Evolutionary conservation across 2,797 vertebrate genomes (phyloP).

Genomic region (Hypotaenidia okinawae): DNA sequence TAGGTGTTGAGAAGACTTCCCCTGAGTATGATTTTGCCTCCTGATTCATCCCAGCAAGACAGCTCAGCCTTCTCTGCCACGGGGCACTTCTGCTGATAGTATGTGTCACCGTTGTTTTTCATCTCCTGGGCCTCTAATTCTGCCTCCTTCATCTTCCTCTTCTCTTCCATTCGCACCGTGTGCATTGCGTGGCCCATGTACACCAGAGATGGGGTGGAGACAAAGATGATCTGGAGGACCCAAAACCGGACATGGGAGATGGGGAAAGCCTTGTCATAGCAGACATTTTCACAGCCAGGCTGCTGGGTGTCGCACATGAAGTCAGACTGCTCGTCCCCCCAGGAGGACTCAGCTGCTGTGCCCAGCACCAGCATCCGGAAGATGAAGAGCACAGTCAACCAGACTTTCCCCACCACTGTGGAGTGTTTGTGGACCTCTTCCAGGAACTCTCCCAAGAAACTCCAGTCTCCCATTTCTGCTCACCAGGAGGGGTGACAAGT

Average conservation of each 20-base stretch:
- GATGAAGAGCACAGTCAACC: slow-evolving; percentile 96
- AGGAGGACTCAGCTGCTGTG: slow-evolving; percentile 95
- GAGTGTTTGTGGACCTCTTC: slow-evolving; percentile 98
- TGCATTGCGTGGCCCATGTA: slow-evolving; percentile 98
- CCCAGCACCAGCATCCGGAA: slow-evolving; percentile 97
- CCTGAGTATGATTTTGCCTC: slow-evolving; percentile 81
- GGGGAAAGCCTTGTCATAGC: slow-evolving; percentile 96
- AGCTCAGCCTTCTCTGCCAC: slow-evolving; percentile 72
- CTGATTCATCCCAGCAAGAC: slow-evolving; percentile 72
- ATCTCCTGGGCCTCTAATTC: slow-evolving; percentile 71
- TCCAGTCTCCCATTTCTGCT: slow-evolving; percentile 96
- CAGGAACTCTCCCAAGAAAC: slow-evolving; percentile 94
- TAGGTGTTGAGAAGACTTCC: slow-evolving; percentile 92
- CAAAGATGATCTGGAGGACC: slow-evolving; percentile 98
- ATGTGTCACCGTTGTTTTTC: background rate
- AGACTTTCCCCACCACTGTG: slow-evolving; percentile 96
- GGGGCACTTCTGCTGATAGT: slow-evolving; percentile 80
- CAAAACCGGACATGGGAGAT: slow-evolving; percentile 97
- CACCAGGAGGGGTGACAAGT: background rate
- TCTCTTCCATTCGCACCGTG: slow-evolving; percentile 90
- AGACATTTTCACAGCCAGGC: slow-evolving; percentile 95
- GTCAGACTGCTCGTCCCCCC: slow-evolving; percentile 97
- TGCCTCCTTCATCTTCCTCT: slow-evolving; percentile 80
- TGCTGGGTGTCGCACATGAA: slow-evolving; percentile 94
- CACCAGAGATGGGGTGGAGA: slow-evolving; percentile 94